Percentiles rank a stretch among this genome's conserved stretches.
Conservation (phyloP, 1,140 invertebrate species). For the Pectinophora gossypiella region DNA sequence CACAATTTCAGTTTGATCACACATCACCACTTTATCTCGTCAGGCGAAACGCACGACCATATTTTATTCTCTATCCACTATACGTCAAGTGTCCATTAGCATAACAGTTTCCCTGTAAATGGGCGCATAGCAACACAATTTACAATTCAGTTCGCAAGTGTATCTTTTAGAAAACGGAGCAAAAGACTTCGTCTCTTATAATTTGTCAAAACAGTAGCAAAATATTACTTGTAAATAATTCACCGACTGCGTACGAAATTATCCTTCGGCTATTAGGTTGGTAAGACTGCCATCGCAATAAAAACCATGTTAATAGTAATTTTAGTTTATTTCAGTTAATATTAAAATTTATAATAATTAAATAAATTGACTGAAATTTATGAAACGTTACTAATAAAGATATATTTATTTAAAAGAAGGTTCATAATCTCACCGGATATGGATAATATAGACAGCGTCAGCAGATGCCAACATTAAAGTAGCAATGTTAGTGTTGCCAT, state of each 20-base stretch:
- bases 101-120: conserved; percentile 37
- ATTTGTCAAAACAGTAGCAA: conserved; percentile 67
- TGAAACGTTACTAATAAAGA: conserved; percentile 18
- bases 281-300: conserved; percentile 45
- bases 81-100: conserved; percentile 51
- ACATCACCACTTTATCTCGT: conserved; percentile 67
- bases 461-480: conserved; percentile 51
- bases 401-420: background rate
- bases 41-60: conserved; percentile 66
- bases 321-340: background rate
- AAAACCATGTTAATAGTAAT: conserved; percentile 7
- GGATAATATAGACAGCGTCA: conserved; percentile 51
- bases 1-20: conserved; percentile 76
- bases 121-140: background rate
- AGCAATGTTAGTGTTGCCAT: conserved; percentile 10
- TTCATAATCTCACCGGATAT: conserved; percentile 38
- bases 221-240: conserved; percentile 71
- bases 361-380: background rate
- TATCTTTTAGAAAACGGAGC: background rate
- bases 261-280: conserved; percentile 42
- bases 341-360: background rate
- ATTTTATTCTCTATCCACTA: conserved; percentile 64
- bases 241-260: conserved; percentile 72
- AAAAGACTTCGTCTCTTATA: conserved; percentile 26
- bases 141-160: background rate